Percentiles rank a stretch among this genome's conserved stretches.
Conservation (phyloP, 2,797 vertebrate species). For the Sphaeramia orbicularis region DNA sequence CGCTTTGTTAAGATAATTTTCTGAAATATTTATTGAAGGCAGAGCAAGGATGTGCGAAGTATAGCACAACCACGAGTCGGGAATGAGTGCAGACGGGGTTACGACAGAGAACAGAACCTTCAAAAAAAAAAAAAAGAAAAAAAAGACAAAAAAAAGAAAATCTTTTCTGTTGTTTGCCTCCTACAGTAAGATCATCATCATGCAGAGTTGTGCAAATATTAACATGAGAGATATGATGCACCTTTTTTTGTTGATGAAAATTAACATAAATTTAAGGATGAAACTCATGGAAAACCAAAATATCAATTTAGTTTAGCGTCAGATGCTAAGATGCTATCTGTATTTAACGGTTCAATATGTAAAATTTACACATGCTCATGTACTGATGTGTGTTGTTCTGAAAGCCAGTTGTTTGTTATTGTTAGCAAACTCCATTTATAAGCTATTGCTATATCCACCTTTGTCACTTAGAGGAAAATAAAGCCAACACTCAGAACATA, state of each 20-base stretch:
- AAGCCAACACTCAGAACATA: neutral
- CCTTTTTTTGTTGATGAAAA: neutral
- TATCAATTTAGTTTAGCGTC: too few relatives aligned
- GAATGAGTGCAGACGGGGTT: neutral
- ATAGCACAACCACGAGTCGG: constrained; percentile 3
- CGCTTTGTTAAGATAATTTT: constrained; percentile 37
- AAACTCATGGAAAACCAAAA: too few relatives aligned
- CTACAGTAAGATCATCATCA: neutral
- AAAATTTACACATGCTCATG: too few relatives aligned
- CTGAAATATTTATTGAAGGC: constrained; percentile 5
- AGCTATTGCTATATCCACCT: too few relatives aligned
- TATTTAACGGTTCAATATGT: too few relatives aligned
- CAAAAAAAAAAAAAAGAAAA: neutral
- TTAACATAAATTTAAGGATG: too few relatives aligned
- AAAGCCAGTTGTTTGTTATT: too few relatives aligned
- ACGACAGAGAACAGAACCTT: neutral
- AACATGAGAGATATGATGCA: neutral
- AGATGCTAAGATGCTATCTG: too few relatives aligned
- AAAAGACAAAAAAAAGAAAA: neutral
- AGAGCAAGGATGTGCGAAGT: neutral
- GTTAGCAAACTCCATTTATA: too few relatives aligned
- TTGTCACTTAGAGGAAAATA: too few relatives aligned
- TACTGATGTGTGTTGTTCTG: too few relatives aligned
- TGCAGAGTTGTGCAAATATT: too few relatives aligned
- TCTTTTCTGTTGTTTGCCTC: neutral